Evolutionary conservation across 1,140 invertebrate genomes (phyloP).

Genomic region (Ostrea denselamellosa): DNA sequence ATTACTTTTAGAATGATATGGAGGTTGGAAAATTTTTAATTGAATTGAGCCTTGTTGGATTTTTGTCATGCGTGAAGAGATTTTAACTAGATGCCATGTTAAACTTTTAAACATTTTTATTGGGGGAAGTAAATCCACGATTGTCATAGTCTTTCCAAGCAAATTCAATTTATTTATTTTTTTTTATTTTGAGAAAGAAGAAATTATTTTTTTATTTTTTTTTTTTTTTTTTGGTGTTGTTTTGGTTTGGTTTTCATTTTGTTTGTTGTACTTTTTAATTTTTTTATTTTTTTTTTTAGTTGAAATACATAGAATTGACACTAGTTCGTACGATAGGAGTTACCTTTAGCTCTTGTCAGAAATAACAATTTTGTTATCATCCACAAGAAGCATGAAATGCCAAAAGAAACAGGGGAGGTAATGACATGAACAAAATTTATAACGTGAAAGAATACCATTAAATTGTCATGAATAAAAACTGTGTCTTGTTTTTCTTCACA

Average conservation of each 20-base stretch:
- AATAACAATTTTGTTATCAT: neutral
- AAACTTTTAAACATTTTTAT: constrained; percentile 3
- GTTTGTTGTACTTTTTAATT: too few relatives aligned
- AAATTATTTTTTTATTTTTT: neutral
- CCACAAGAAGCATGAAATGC: neutral
- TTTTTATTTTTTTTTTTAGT: neutral
- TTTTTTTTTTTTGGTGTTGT: neutral
- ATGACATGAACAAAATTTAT: constrained; percentile 28
- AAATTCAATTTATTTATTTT: neutral
- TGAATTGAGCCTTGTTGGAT: neutral
- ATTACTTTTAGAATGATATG: constrained; percentile 11
- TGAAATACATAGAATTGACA: neutral
- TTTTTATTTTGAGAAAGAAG: neutral
- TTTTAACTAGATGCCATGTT: neutral
- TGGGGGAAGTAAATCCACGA: neutral
- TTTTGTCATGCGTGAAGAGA: neutral
- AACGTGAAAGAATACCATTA: neutral
- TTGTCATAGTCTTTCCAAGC: neutral
- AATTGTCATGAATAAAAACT: constrained; percentile 18
- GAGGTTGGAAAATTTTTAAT: neutral
- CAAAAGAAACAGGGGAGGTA: constrained; percentile 16
- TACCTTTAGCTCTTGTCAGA: neutral
- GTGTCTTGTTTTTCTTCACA: neutral
- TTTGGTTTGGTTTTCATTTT: too few relatives aligned
- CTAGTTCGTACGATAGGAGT: neutral